Conservation (phyloP, 2,113 vertebrate genomes). For the Elaphurus davidianus region DNA sequence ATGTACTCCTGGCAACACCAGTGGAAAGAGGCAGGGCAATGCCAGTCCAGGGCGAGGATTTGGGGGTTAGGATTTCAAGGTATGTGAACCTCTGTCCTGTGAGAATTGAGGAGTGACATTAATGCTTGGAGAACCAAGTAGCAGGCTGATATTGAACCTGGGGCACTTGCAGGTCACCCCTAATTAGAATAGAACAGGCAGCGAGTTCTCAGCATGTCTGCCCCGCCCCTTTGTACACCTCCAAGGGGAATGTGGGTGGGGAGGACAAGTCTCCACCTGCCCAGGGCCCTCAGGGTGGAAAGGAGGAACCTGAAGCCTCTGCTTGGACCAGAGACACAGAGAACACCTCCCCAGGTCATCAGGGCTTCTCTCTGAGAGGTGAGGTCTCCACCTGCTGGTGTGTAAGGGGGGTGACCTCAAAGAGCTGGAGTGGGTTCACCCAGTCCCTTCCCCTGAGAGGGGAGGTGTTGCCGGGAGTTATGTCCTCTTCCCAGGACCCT, state of each 20-base stretch:
- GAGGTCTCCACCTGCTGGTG: no score
- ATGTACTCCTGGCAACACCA: no score
- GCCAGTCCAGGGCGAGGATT: not conserved
- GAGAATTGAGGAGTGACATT: no score
- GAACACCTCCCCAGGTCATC: no score
- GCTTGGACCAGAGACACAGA: no score
- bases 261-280: not conserved
- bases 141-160: not conserved
- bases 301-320: no score
- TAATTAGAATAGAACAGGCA: not conserved
- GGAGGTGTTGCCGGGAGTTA: accelerated
- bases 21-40: not conserved
- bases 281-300: no score
- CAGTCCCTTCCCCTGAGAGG: no score
- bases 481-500: not conserved
- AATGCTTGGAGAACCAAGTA: not conserved
- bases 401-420: not conserved
- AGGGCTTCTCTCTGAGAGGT: no score
- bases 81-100: not conserved
- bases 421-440: no score
- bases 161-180: not conserved
- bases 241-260: not conserved
- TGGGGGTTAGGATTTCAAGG: not conserved
- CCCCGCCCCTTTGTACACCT: not conserved
- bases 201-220: accelerated